A percentile compares a stretch with the other conserved stretches of the same genome.
Evolutionary conservation across 2,113 vertebrate species (phyloP).

Genomic region (Lepus europaeus): DNA sequence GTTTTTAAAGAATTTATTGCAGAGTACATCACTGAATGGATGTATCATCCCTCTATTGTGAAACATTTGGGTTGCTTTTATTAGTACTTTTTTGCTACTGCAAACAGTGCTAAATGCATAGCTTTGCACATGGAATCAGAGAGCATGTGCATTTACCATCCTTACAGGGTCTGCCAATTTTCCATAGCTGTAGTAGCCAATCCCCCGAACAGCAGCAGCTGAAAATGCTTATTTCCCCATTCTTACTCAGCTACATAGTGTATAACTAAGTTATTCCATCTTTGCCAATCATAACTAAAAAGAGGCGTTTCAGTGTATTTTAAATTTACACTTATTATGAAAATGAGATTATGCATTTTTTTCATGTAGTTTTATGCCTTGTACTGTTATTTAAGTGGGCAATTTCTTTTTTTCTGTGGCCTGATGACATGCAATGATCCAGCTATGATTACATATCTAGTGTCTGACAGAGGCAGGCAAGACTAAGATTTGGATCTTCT

Average conservation of each 20-base stretch:
- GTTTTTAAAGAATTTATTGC: neutral
- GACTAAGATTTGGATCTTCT: neutral
- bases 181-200: neutral
- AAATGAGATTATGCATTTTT: neutral
- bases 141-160: neutral
- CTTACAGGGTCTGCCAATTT: conserved; percentile 33
- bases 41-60: neutral
- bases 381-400: neutral
- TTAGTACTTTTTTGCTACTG: neutral
- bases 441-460: neutral
- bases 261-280: neutral
- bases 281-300: neutral
- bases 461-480: neutral
- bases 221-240: neutral
- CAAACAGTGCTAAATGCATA: neutral
- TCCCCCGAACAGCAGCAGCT: neutral
- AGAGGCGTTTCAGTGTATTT: neutral
- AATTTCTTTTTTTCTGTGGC: neutral
- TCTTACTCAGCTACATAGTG: neutral
- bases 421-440: neutral
- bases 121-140: neutral
- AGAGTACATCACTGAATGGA: neutral
- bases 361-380: neutral
- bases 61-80: neutral
- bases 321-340: conserved; percentile 2